phyloP scores from a whole-genome alignment of 1,140 invertebrate species.

The Thalassaphorura encarpata region DNA sequence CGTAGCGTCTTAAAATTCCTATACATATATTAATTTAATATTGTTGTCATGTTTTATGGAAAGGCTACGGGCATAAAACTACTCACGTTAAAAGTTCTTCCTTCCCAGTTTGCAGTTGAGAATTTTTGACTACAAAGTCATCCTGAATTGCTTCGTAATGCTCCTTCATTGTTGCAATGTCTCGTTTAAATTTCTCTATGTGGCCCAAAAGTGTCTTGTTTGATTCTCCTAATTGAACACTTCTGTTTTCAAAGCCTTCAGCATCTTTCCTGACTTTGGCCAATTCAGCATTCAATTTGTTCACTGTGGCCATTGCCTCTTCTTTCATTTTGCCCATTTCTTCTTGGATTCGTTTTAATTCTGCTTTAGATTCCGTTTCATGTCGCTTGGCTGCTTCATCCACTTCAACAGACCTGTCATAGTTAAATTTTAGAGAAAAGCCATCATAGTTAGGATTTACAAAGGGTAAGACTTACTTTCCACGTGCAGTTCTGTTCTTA shows the following conservation, averaged over 20 bases:
- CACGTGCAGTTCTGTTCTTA: conserved; percentile 42
- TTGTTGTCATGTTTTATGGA: background rate
- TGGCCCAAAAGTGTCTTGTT: conserved; percentile 29
- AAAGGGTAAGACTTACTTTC: conserved; percentile 24
- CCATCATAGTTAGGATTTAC: too few relatives aligned
- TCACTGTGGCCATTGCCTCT: conserved; percentile 30
- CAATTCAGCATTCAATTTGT: conserved; percentile 26
- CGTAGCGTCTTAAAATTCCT: conserved; percentile 34
- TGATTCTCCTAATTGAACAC: conserved; percentile 19
- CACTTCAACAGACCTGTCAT: conserved; percentile 49
- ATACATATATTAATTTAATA: conserved; percentile 5
- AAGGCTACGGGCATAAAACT: background rate
- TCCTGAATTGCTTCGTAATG: conserved; percentile 49
- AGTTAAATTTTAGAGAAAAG: too few relatives aligned
- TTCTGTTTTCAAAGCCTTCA: conserved; percentile 30
- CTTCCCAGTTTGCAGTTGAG: conserved; percentile 45
- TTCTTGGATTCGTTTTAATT: conserved; percentile 42
- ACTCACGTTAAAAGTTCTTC: conserved; percentile 49
- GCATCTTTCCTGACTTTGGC: conserved; percentile 42
- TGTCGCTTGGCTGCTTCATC: conserved; percentile 41
- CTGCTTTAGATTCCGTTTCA: conserved; percentile 44
- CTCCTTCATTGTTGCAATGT: conserved; percentile 44
- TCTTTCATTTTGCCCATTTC: conserved; percentile 28
- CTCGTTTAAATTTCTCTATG: conserved; percentile 47
- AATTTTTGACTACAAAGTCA: conserved; percentile 32